Conservation (phyloP, 1,140 invertebrate species). For the Aethina tumida region DNA sequence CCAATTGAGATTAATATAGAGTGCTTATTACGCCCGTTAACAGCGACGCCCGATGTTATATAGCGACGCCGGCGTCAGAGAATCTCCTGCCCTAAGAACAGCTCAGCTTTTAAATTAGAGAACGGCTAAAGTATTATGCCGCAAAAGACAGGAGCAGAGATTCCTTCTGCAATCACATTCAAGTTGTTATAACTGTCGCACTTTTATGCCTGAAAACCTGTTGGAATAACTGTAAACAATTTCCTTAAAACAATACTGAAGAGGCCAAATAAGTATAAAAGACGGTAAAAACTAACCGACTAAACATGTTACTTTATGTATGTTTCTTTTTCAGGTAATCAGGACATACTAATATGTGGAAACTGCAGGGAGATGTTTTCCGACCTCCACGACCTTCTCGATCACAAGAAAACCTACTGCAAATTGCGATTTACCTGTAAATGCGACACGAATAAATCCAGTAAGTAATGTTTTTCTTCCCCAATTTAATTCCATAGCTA, state of each 20-base stretch:
- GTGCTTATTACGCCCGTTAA: constrained; percentile 21
- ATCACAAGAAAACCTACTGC: constrained; percentile 79
- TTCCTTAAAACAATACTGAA: too few species aligned
- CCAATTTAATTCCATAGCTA: too few species aligned
- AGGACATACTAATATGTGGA: constrained; percentile 80
- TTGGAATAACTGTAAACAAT: too few species aligned
- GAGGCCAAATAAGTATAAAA: too few species aligned
- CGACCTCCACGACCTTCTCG: constrained; percentile 69
- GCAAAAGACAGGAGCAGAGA: too few species aligned
- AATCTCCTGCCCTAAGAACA: constrained; percentile 3
- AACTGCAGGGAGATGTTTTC: constrained; percentile 78
- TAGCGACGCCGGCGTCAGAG: not conserved
- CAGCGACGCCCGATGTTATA: too few species aligned
- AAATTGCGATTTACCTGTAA: constrained; percentile 78
- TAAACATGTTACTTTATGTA: not conserved
- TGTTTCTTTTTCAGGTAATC: constrained; percentile 53
- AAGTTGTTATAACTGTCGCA: too few species aligned
- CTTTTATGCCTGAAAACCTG: too few species aligned
- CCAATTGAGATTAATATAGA: constrained; percentile 26
- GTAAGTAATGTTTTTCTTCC: constrained; percentile 24
- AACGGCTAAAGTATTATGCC: too few species aligned
- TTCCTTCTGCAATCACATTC: too few species aligned
- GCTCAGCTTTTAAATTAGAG: not conserved
- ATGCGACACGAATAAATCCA: constrained; percentile 46
- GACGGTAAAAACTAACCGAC: not conserved